Evolutionary conservation across 2,797 vertebrate genomes (phyloP).

Genomic region (Bradypodion pumilum): DNA sequence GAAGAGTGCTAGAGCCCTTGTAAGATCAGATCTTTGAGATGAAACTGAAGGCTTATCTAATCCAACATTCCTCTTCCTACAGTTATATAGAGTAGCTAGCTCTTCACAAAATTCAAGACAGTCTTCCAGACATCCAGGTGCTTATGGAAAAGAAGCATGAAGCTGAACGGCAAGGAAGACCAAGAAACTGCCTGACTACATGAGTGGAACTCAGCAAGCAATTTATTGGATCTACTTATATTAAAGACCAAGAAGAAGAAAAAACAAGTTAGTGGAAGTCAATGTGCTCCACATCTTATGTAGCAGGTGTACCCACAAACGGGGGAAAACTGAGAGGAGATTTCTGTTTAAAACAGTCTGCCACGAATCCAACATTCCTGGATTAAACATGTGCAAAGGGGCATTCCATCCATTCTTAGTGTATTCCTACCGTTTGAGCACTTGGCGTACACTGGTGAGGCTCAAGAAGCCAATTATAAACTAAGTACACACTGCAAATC

Average conservation of each 20-base stretch:
- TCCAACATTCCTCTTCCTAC: not conserved
- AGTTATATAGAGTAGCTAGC: too few species aligned
- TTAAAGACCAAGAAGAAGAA: not conserved
- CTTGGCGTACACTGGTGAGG: not conserved
- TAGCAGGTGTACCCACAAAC: not conserved
- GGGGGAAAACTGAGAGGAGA: not conserved
- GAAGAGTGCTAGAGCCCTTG: not conserved
- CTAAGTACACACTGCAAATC: not conserved
- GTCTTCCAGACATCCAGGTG: too few species aligned
- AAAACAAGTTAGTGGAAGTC: not conserved
- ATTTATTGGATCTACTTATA: not conserved
- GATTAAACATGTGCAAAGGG: not conserved
- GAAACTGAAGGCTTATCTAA: not conserved
- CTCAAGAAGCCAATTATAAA: not conserved
- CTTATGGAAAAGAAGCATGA: not conserved
- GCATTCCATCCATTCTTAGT: not conserved
- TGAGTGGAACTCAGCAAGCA: not conserved
- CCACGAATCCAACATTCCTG: not conserved
- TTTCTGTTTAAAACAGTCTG: not conserved
- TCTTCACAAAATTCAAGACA: not conserved
- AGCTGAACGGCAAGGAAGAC: not conserved
- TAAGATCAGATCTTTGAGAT: not conserved
- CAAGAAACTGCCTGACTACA: too few species aligned
- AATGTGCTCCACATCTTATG: not conserved
- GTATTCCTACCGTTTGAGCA: not conserved